Evolutionary conservation across 2,888 invertebrate species (phyloP).

Genomic region (Conops quadrifasciatus): DNA sequence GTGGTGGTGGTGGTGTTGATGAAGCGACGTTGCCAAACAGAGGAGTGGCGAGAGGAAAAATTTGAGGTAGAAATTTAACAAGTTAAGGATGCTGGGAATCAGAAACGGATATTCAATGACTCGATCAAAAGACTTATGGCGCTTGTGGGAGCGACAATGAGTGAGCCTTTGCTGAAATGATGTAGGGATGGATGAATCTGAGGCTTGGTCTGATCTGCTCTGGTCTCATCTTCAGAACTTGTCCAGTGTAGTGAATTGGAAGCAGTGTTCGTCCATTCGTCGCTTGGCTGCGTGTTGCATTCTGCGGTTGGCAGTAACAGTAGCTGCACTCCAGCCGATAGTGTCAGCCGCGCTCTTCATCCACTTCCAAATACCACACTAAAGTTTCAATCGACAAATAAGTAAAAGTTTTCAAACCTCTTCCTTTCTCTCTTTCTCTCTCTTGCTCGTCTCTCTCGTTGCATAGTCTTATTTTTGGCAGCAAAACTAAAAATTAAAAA

Average conservation of each 20-base stretch:
- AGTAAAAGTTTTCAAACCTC: conserved; percentile 12
- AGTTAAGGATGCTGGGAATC: background rate
- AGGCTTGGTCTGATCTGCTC: background rate
- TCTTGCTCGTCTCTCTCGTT: too few species aligned
- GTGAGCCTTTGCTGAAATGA: background rate
- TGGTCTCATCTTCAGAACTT: background rate
- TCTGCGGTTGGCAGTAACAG: conserved; percentile 24
- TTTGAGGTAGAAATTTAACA: background rate
- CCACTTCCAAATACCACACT: conserved; percentile 17
- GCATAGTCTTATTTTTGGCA: background rate
- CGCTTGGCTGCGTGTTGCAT: background rate
- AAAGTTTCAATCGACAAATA: conserved; percentile 19
- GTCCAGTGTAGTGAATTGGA: conserved; percentile 14
- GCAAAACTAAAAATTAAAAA: background rate
- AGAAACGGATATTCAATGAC: background rate
- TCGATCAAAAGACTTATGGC: background rate
- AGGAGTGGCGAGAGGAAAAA: background rate
- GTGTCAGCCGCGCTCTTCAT: background rate
- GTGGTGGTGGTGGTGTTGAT: background rate
- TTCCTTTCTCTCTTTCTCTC: background rate
- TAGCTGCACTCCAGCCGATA: conserved; percentile 29
- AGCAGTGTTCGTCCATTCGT: background rate
- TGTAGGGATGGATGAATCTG: too few species aligned
- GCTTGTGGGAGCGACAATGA: conserved; percentile 1
- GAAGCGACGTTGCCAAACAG: too few species aligned